Evolutionary conservation across 2,888 invertebrate genomes (phyloP).

Genomic region (Bombylius discolor): DNA sequence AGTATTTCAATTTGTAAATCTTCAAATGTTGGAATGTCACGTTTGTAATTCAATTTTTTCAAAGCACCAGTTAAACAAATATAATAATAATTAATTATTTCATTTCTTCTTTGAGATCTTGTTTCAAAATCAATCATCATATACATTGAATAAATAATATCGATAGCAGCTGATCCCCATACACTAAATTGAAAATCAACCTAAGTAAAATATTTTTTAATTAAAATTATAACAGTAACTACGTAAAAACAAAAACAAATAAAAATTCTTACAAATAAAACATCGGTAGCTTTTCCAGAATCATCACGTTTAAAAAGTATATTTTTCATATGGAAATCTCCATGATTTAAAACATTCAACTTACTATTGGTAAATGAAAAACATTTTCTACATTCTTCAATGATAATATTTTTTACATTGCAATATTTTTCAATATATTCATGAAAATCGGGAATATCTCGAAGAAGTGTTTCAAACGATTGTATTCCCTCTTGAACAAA

Average conservation of each 20-base stretch:
- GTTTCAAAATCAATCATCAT: constrained; percentile 4
- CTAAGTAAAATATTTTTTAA: constrained; percentile 1
- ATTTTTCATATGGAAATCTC: constrained; percentile 35
- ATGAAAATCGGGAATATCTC: too few relatives aligned
- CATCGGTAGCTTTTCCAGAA: constrained; percentile 2
- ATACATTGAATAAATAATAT: constrained; percentile 7
- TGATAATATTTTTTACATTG: too few relatives aligned
- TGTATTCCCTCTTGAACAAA: too few relatives aligned
- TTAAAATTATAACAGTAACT: neutral
- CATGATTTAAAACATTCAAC: constrained; percentile 31
- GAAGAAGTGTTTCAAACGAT: too few relatives aligned
- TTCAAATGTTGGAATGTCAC: constrained; percentile 4
- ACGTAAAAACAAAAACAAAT: too few relatives aligned
- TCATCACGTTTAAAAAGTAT: constrained; percentile 29
- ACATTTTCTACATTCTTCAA: neutral
- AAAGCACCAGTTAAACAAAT: constrained; percentile 6
- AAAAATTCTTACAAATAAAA: constrained; percentile 5
- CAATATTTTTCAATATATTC: too few relatives aligned
- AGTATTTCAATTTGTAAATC: constrained; percentile 11
- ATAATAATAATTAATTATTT: constrained; percentile 9
- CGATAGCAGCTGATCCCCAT: constrained; percentile 11
- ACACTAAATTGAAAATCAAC: constrained; percentile 13
- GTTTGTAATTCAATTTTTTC: constrained; percentile 4
- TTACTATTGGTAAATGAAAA: neutral
- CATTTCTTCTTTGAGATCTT: constrained; percentile 6